Percentiles rank a stretch among this genome's conserved stretches.
Evolutionary conservation across 2,888 invertebrate species (phyloP).

Genomic region (Embidobia sp.): DNA sequence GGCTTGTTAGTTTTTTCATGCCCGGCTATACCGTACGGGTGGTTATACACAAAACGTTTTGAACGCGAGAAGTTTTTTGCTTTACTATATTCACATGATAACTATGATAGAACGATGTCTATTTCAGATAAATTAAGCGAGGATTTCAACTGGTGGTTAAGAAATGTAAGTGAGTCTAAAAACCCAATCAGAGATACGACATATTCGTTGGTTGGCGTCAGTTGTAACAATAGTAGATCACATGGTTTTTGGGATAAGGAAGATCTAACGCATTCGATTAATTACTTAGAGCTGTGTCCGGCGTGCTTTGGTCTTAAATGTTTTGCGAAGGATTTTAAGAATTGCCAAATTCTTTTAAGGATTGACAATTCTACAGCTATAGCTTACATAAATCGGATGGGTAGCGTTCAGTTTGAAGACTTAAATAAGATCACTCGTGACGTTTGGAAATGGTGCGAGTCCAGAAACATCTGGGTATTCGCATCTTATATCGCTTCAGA

Average conservation of each 20-base stretch:
- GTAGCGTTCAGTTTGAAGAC: neutral
- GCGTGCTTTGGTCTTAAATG: constrained; percentile 48
- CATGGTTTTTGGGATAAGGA: neutral
- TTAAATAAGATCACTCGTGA: neutral
- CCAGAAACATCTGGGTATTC: neutral
- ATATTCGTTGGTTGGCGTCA: too few relatives aligned
- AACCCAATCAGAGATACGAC: constrained; percentile 25
- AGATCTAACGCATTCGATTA: constrained; percentile 17
- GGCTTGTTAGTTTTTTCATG: neutral
- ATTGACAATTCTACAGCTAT: constrained; percentile 51
- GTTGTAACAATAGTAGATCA: neutral
- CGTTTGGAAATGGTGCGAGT: neutral
- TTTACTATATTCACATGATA: neutral
- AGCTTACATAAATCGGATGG: constrained; percentile 43
- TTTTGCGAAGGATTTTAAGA: constrained; percentile 22
- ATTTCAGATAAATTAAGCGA: neutral
- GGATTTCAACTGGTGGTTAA: constrained; percentile 28
- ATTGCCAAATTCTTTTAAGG: constrained; percentile 26
- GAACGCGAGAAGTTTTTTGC: constrained; percentile 4
- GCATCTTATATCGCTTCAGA: neutral
- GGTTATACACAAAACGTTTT: constrained; percentile 3
- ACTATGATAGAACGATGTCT: constrained; percentile 7
- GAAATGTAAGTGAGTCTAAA: neutral
- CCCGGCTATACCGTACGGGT: constrained; percentile 1
- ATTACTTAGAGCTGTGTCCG: constrained; percentile 41